Evolutionary conservation across 2,797 vertebrate species (phyloP).

Genomic region (Premnoplex brunnescens): DNA sequence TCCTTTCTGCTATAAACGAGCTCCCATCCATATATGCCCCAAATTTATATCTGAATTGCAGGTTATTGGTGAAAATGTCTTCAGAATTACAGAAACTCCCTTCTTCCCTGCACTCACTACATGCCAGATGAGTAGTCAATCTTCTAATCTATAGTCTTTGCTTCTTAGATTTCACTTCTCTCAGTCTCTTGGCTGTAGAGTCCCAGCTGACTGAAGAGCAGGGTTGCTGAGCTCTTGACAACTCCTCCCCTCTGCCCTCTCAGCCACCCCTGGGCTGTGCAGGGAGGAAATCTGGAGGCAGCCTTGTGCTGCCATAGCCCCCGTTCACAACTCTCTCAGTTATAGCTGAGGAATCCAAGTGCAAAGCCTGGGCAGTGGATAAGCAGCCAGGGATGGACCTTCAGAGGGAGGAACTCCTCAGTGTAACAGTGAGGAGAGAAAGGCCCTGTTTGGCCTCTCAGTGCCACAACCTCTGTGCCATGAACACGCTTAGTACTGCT

Average conservation of each 20-base stretch:
- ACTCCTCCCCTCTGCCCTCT: background rate
- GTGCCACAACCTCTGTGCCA: slow-evolving; percentile 29
- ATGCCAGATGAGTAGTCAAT: background rate
- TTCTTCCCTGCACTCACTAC: background rate
- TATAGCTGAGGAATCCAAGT: background rate
- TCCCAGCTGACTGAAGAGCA: background rate
- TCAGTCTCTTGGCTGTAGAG: background rate
- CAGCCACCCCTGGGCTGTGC: background rate
- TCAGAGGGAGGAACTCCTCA: background rate
- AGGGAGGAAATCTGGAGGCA: background rate
- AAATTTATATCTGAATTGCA: background rate
- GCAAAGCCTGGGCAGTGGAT: background rate
- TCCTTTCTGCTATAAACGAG: slow-evolving; percentile 27
- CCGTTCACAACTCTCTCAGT: background rate
- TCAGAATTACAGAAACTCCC: background rate
- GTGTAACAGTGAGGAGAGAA: background rate
- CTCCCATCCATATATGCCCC: background rate
- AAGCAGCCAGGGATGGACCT: background rate
- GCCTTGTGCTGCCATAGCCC: slow-evolving; percentile 39
- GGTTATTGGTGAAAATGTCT: slow-evolving; percentile 1
- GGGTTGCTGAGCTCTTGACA: background rate
- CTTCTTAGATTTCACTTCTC: background rate
- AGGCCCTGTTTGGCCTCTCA: background rate
- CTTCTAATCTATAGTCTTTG: background rate
- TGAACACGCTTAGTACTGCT: slow-evolving; percentile 23